phyloP scores from a whole-genome alignment of 2,888 invertebrate genomes.

The Drosophila longiperda region DNA sequence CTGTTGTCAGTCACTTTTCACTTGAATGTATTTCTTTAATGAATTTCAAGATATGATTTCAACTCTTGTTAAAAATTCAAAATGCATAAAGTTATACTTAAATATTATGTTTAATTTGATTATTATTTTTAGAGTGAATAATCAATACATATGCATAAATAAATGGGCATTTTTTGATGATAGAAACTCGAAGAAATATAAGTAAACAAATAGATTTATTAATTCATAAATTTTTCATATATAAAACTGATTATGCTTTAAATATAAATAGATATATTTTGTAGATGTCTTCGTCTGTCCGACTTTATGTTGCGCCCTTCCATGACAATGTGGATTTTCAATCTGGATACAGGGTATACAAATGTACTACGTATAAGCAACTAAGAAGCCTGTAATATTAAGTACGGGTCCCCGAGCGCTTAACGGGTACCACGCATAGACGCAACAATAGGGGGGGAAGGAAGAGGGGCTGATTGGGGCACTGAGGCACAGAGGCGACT shows the following conservation, averaged over 20 bases:
- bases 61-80: not conserved
- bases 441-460: slow-evolving; percentile 2
- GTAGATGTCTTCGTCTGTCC: not conserved
- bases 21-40: not conserved
- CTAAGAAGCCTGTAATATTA: slow-evolving; percentile 66
- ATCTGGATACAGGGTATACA: slow-evolving; percentile 18
- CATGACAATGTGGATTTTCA: not conserved
- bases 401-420: slow-evolving; percentile 58
- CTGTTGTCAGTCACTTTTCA: not conserved
- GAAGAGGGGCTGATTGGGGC: not conserved
- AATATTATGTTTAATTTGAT: not conserved
- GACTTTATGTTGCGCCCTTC: not conserved
- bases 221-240: not conserved
- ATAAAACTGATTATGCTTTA: not conserved
- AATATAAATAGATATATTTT: not conserved
- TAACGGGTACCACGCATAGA: slow-evolving; percentile 47
- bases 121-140: not conserved
- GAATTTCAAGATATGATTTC: not conserved
- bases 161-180: not conserved
- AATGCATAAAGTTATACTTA: not conserved
- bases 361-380: slow-evolving; percentile 26
- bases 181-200: not conserved
- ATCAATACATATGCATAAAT: not conserved
- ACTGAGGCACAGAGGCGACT: not conserved
- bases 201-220: not conserved